Evolutionary conservation across 1,140 invertebrate genomes (phyloP), one percentile per base, ranked within the genome.

Genomic region (Trinorchestia longiramus): DNA sequence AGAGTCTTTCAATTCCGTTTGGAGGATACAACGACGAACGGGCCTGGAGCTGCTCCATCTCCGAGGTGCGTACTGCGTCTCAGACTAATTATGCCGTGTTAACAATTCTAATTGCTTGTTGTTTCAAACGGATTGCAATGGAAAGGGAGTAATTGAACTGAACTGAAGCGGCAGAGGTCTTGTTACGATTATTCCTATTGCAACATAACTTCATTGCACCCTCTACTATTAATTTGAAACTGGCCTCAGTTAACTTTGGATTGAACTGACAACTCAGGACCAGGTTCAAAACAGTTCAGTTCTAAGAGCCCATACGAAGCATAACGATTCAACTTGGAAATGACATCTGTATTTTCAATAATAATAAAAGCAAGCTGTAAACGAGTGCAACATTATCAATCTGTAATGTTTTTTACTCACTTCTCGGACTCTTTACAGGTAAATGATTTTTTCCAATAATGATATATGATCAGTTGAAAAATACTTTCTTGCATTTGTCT

Each of bases 101-200:
- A 94, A 94, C 92, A 94, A 94, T 94, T 94, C 92, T 94, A 94
- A 94, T 45, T 43, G 43, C 92, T 94, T 94, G 92, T 94, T 94
- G 92, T 94, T 94, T 45, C 92, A 45, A 94, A 94, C 43, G 92
- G 44, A 94, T 94, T 94, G 92, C 44, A 94, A 94, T 94, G 92
- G 92, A 94, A 45, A 94, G 92, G 92, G 47, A 94, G 92, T 94
- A 94, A 94, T 94, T 94, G 92, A 94, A 94, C 92, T 45, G 92
- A 47, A 45, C 92, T 94, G 40, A 94, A 44, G 43, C 92, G 44
- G 92, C 44, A 47, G 92, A 94, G 92, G 92, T 44, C 92, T 94
- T 94, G 92, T 94, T 45, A 94, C 92, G 92, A 94, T 94, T 94
- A 94, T 94, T 94, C 92, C 44, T 90, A 90, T 90, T 90, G 43